A percentile compares a stretch with the other conserved stretches of the same genome.
Conservation (phyloP, 1,140 invertebrate species). For the Drosophila pruinosa region DNA sequence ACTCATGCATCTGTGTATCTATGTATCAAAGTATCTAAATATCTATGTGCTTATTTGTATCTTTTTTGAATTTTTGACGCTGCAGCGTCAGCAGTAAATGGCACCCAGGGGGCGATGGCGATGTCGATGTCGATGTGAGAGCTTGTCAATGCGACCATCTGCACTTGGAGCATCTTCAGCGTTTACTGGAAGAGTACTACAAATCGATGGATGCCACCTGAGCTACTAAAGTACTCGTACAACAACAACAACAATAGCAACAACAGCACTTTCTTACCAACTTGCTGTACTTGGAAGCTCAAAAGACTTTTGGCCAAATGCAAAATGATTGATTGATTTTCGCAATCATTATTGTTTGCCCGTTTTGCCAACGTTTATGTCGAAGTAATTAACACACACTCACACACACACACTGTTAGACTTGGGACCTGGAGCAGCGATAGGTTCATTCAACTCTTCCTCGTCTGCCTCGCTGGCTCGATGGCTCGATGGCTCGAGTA, state of each 20-base stretch:
- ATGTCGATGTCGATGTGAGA: background rate
- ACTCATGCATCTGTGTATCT: slow-evolving; percentile 12
- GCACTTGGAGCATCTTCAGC: background rate
- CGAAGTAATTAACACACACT: slow-evolving; percentile 62
- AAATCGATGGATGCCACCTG: slow-evolving; percentile 1
- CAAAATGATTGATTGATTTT: slow-evolving; percentile 76
- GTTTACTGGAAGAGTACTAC: background rate
- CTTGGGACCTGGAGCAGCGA: background rate
- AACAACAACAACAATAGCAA: background rate
- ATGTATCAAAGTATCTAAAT: background rate
- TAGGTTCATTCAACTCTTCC: slow-evolving; percentile 43
- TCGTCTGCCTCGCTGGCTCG: background rate
- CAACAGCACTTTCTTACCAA: slow-evolving; percentile 26
- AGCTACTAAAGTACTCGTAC: background rate
- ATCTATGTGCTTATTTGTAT: slow-evolving; percentile 1
- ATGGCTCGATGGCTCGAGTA: background rate
- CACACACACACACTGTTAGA: background rate
- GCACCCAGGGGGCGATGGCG: background rate
- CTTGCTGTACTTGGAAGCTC: slow-evolving; percentile 40
- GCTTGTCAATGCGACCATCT: slow-evolving; percentile 11
- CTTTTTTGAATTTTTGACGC: slow-evolving; percentile 14
- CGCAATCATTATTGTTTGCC: slow-evolving; percentile 64
- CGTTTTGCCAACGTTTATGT: slow-evolving; percentile 64
- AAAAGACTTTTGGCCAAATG: slow-evolving; percentile 44
- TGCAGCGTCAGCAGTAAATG: slow-evolving; percentile 32